Evolutionary conservation across 2,797 vertebrate genomes (phyloP), one percentile per base, ranked within the genome.

Genomic region (Thripadectes ignobilis): DNA sequence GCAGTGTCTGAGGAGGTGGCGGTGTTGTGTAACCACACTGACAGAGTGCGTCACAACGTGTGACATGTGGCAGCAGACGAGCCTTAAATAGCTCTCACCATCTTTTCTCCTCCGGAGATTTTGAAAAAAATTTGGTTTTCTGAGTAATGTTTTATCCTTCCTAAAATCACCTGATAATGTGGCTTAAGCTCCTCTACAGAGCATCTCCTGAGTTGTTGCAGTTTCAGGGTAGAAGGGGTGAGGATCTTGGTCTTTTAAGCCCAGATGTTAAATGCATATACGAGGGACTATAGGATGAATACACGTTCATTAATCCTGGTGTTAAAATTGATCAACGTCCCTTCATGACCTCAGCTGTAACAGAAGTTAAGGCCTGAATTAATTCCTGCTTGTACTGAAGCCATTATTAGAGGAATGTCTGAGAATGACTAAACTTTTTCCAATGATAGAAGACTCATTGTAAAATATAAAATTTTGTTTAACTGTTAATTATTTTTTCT

Each of bases 51-150:
- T 97, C 96, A 95, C 77, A 92, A 95, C 10, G n/a, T 93, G 91
- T 95, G 96, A 92, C 93, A 92, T 95, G 93, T 96, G 95, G 93
- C 85, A 95, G 96, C 83, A 94, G 96, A 95, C 39, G 63, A 92
- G 80, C 92, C 93, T 81, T 91, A 96, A 96, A 96, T 96, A 97
- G 91, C 89, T 94, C 89, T 93, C 88, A 92, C 80, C 14, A 68
- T 91, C 88, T 96, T 97, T 92, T 92, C 87, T 95, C 58, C 85
- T 95, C 91, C 0, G 48, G 85, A 96, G 85, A 84, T 94, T 95
- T 96, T 90, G 88, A 94, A 81, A 79, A 96, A 96, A 94, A 86
- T 79, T 89, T 92, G 69, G 54, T 83, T 88, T 94, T 94, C 89
- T 95, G 96, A 96, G 90, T 82, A 91, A 93, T 87, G 57, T 69